Evolutionary conservation across 2,888 invertebrate species (phyloP), one percentile per base, ranked within the genome.

Genomic region (Aradus depressus): DNA sequence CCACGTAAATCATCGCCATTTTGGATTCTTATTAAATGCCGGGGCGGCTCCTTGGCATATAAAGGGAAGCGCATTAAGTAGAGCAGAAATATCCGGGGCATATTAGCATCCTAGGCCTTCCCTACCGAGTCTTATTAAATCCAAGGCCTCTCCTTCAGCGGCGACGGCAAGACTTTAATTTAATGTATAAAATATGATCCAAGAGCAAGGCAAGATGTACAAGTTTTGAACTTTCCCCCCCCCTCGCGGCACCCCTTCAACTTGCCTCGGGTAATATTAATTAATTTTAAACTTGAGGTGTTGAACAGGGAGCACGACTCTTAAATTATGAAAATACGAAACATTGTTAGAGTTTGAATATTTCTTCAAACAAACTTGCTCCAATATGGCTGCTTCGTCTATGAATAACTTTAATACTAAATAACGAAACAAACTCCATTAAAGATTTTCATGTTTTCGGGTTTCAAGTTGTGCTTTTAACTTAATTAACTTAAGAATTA

Each of bases 181-280:
- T 57, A 57, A 59, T 57, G 58, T 59, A 58, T 58, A 58, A 58
- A 58, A 58, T 57, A 58, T 58, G 58, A 56, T 55, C 54, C 52
- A 38, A 41, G 23, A 44, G 48, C 21, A 43, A 45, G 37, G 28
- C 28, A 43, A 43, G 22, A 19, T 19, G 31, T 4, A 28, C 16
- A 54, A 54, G 51, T 54, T 51, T 42, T 21, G 50, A 53, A 49
- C 50, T 50, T 28, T 44, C 38, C 43, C 35, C 43, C 28, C 21
- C 26, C 43, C 16, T 16, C 19, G 22, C 26, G 25, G 10, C 31
- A 23, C 47, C 25, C 35, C 35, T 47, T 25, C 47, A 34, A 25
- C 23, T 25, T 21, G 26, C 28, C 18, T 8, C 48, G 18, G 47
- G 54, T 54, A 54, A 51, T 54, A 50, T 51, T 54, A 54, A 54